Base-by-base conservation (phyloP, 2,797 vertebrate species). In the Lates japonicus region DNA sequence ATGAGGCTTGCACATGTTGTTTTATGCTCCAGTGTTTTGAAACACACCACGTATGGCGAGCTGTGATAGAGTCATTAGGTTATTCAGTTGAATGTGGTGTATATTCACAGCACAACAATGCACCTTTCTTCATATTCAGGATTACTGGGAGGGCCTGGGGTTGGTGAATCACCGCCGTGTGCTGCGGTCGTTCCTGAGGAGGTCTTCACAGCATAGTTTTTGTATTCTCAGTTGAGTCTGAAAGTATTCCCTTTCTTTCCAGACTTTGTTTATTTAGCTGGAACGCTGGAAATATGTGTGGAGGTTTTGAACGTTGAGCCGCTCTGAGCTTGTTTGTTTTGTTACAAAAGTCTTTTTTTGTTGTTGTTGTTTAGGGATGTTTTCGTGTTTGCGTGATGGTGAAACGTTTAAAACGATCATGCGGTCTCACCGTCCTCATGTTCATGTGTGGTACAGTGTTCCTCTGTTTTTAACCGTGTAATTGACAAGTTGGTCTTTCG, bases 401-500 rank as follows among this genome's bases (percentile, higher is more conserved):
- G 55, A 87, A 83, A 86, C 35, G n/a, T 75, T 70, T 78, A 39
- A 77, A 82, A 77, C 66, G 7, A 48, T 73, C 70, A 70, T 74
- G 77, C 69, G 70, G 69, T 41, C 29, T 41, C 29, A 31, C 57
- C 62, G 44, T 71, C 74, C 69, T 52, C 42, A 41, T 88, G 82
- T 66, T 83, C 78, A 54, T 85, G 83, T 88, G 83, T 81, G 85
- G 87, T n/a, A 82, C 83, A 80, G 80, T 87, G 82, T 82, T 72
- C 69, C 83, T 87, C 87, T 90, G 90, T 92, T 90, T 88, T 78
- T 78, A 84, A 70, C 75, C 82, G 25, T 90, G 84, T 87, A 89
- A 88, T 86, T 92, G 89, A 94, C 88, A 92, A 91, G 89, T 85
- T 82, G 74, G 51, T 84, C 67, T 76, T 79, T 86, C 70, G 59